Conservation (phyloP, 2,113 vertebrate genomes). For the Dendrocopos noguchii region DNA sequence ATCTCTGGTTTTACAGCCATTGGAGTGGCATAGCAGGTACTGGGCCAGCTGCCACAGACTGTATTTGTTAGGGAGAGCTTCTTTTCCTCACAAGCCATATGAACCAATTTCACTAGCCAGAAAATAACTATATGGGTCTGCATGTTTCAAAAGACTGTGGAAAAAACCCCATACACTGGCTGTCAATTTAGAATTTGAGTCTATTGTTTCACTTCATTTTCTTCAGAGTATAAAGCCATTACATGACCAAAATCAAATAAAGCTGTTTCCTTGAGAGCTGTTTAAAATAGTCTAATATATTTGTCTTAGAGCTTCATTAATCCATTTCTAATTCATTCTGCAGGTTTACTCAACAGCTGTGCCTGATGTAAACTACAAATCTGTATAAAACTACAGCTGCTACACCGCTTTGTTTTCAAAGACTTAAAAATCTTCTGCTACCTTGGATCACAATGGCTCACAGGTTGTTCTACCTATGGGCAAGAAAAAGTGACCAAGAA, state of each 20-base stretch:
- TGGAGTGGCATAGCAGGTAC: conserved; percentile 9
- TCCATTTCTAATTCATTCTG: conserved; percentile 72
- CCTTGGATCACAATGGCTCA: background rate
- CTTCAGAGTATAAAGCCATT: conserved; percentile 57
- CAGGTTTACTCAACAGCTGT: conserved; percentile 72
- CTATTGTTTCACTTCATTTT: conserved; percentile 60
- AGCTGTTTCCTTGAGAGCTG: conserved; percentile 47
- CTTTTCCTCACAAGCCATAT: conserved; percentile 1
- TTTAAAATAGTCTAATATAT: conserved; percentile 62
- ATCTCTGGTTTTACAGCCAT: background rate
- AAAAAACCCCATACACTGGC: background rate
- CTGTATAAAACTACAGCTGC: conserved; percentile 65
- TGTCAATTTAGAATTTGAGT: conserved; percentile 55
- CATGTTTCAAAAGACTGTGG: conserved; percentile 36
- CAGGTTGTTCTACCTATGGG: background rate
- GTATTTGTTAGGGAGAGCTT: background rate
- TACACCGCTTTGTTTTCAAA: conserved; percentile 57
- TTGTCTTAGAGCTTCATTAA: conserved; percentile 69
- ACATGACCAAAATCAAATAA: conserved; percentile 59
- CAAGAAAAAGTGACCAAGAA: background rate
- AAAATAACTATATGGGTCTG: conserved; percentile 60
- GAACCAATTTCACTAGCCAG: conserved; percentile 37
- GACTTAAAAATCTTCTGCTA: conserved; percentile 33
- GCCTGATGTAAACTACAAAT: conserved; percentile 63
- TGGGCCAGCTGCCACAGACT: background rate